These are phyloP conservation scores for Hestina assimilis DNA, from an alignment of 1,140 invertebrate species.

Conservation along the genomic window DNA sequence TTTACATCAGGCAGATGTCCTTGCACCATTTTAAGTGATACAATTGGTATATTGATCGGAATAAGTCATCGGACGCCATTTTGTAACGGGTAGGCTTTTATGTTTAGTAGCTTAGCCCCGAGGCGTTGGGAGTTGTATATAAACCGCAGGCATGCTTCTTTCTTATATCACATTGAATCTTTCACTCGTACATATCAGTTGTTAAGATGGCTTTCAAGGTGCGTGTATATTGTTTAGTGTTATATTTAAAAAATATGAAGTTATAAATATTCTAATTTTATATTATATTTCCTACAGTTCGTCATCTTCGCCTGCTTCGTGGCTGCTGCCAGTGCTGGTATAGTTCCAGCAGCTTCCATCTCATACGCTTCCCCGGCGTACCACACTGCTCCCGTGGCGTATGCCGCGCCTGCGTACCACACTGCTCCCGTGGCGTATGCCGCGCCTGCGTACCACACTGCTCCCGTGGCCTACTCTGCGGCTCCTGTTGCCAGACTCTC, in stretches of 20 bases:
- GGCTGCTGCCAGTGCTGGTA: constrained; percentile 53
- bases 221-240: background rate
- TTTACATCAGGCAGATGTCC: constrained; percentile 39
- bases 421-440: constrained; percentile 67
- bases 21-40: constrained; percentile 36
- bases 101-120: background rate
- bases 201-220: constrained; percentile 25
- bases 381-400: constrained; percentile 73
- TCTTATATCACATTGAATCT: background rate
- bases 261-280: constrained; percentile 3
- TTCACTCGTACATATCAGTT: background rate
- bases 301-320: constrained; percentile 54
- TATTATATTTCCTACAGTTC: constrained; percentile 49
- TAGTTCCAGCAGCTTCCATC: constrained; percentile 41
- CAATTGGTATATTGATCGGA: constrained; percentile 36
- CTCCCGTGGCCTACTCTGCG: constrained; percentile 50
- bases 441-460: constrained; percentile 63
- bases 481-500: constrained; percentile 27
- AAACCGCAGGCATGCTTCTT: background rate
- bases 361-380: constrained; percentile 44
- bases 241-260: background rate
- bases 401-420: constrained; percentile 54
- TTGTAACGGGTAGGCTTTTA: background rate
- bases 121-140: constrained; percentile 12
- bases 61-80: constrained; percentile 27